Percentiles rank a stretch among this genome's conserved stretches.
phyloP scores from a whole-genome alignment of 2,113 vertebrate species.

The Nipponia nippon region DNA sequence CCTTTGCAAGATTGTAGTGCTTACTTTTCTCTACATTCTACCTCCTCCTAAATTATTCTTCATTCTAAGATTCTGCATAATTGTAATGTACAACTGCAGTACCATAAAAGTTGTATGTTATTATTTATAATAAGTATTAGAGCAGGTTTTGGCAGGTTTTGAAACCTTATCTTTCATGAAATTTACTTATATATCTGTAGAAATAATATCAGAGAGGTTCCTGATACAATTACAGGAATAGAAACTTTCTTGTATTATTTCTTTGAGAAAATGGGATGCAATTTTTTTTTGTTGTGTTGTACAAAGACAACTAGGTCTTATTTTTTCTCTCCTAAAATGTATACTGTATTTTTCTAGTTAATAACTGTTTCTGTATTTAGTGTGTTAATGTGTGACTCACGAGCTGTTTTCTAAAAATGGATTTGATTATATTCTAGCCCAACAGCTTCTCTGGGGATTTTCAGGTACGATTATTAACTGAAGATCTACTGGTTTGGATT shows the following conservation, averaged over 20 bases:
- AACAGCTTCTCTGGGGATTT: slow-evolving; percentile 94
- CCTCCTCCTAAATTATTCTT: background rate
- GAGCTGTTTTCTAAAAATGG: slow-evolving; percentile 45
- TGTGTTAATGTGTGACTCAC: background rate
- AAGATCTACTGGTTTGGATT: slow-evolving; percentile 53
- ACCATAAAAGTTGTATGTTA: background rate
- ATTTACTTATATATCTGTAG: background rate
- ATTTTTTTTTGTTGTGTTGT: background rate
- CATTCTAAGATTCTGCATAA: background rate
- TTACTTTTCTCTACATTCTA: background rate
- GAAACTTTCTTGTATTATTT: background rate
- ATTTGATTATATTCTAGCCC: slow-evolving; percentile 89
- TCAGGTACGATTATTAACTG: slow-evolving; percentile 83
- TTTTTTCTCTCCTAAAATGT: background rate
- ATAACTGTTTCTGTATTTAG: background rate
- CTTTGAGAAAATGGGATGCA: background rate
- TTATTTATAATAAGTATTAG: background rate
- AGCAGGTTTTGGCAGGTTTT: background rate
- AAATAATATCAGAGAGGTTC: background rate
- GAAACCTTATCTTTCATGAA: background rate
- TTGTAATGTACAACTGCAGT: background rate
- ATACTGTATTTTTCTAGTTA: background rate
- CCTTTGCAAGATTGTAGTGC: background rate
- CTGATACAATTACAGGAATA: background rate
- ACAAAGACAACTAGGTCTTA: background rate